A percentile compares a stretch with the other conserved stretches of the same genome.
These are phyloP conservation scores for Cyphomyrus discorhynchus DNA, from an alignment of 2,113 vertebrate genomes.

Conservation along the genomic window DNA sequence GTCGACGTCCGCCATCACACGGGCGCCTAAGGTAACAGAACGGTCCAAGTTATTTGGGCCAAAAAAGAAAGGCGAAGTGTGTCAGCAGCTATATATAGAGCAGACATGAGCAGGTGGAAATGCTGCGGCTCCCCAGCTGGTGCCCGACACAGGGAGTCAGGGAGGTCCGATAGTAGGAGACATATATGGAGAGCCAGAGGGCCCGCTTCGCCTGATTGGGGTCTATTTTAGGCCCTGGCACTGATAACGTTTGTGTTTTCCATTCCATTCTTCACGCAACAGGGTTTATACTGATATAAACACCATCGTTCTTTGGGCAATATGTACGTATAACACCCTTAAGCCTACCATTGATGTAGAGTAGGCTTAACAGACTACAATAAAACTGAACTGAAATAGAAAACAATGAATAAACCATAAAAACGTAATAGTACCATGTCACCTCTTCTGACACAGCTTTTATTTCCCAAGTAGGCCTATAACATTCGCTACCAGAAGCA, in stretches of 20 bases:
- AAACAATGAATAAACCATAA: not conserved
- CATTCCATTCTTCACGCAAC: constrained; percentile 65
- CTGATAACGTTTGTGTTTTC: constrained; percentile 74
- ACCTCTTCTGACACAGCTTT: not conserved
- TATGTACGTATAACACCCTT: not conserved
- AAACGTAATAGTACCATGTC: not conserved
- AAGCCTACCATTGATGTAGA: not conserved
- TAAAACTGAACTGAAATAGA: not conserved
- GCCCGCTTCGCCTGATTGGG: constrained; percentile 43
- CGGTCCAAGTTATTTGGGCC: constrained; percentile 25
- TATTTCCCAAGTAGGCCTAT: not conserved
- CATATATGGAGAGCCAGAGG: constrained; percentile 67
- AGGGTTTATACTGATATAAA: constrained; percentile 43
- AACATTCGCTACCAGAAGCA: not conserved
- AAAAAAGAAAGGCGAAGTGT: constrained; percentile 36
- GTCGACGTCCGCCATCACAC: not conserved
- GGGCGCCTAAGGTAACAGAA: not conserved
- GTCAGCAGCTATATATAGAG: constrained; percentile 56
- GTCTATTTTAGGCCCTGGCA: constrained; percentile 78
- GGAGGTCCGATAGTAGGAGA: constrained; percentile 45
- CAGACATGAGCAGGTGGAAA: constrained; percentile 54
- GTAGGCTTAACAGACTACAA: not conserved
- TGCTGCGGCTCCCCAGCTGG: constrained; percentile 36
- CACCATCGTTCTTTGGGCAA: constrained; percentile 27
- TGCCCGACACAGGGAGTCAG: constrained; percentile 32